phyloP scores from a whole-genome alignment of 2,888 invertebrate species.

The Aphrophora alni region DNA sequence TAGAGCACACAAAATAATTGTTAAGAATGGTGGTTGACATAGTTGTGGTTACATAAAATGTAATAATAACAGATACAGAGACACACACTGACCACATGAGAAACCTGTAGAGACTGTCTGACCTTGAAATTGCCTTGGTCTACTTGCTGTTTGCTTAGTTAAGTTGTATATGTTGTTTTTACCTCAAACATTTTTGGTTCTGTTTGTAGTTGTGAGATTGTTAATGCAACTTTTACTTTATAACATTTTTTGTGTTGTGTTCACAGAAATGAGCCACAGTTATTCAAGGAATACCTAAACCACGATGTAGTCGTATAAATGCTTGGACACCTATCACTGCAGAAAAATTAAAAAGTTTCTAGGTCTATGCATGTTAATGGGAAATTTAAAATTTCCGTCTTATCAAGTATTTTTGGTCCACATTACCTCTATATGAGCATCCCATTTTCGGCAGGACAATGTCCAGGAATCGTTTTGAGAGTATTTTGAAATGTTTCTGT shows the following conservation, averaged over 20 bases:
- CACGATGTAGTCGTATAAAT: background rate
- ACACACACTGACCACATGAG: too few species aligned
- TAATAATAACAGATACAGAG: too few species aligned
- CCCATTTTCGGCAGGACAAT: constrained; percentile 25
- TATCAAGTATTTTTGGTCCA: constrained; percentile 4
- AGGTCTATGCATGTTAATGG: constrained; percentile 24
- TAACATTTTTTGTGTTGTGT: background rate
- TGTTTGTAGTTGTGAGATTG: too few species aligned
- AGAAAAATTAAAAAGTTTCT: constrained; percentile 16
- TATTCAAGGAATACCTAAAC: background rate
- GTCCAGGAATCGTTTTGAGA: constrained; percentile 25
- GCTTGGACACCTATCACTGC: constrained; percentile 13
- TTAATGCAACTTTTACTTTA: too few species aligned
- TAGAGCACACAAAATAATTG: too few species aligned
- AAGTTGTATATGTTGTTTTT: too few species aligned
- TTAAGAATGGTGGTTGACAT: too few species aligned
- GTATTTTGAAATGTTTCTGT: constrained; percentile 20
- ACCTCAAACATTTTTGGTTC: too few species aligned
- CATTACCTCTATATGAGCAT: constrained; percentile 16
- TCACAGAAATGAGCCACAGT: background rate
- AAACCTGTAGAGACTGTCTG: too few species aligned
- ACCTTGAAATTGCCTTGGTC: too few species aligned
- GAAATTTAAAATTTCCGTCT: constrained; percentile 19
- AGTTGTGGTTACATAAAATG: too few species aligned
- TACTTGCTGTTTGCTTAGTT: too few species aligned